Conservation (phyloP, 1,140 invertebrate species). For the Sarcophaga peregrina region DNA sequence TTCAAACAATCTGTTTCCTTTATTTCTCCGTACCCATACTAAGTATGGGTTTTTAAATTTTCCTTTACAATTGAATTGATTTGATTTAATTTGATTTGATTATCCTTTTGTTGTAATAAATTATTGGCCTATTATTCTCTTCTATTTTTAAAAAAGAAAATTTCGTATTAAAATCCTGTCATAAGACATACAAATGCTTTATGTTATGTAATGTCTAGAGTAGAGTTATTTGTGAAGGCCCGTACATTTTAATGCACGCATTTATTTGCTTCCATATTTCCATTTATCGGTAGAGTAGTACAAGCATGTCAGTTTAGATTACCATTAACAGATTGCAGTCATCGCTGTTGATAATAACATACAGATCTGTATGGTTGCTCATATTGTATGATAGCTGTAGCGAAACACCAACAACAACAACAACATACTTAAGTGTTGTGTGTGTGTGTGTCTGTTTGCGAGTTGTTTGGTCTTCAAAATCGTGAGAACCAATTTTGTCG, state of each 20-base stretch:
- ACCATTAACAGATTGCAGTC: constrained; percentile 30
- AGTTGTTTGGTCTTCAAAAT: constrained; percentile 63
- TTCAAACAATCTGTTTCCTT: not conserved
- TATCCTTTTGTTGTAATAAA: constrained; percentile 25
- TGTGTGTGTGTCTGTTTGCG: constrained; percentile 6
- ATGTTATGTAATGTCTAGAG: too few relatives aligned
- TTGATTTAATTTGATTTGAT: not conserved
- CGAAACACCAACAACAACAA: constrained; percentile 2
- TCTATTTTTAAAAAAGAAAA: not conserved
- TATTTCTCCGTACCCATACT: too few relatives aligned
- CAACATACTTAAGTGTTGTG: not conserved
- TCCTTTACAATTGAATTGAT: not conserved
- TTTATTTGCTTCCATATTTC: too few relatives aligned
- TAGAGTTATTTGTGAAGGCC: not conserved
- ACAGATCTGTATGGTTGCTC: constrained; percentile 8
- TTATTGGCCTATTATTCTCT: not conserved
- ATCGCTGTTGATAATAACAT: constrained; percentile 14
- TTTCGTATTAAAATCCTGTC: not conserved
- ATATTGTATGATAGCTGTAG: constrained; percentile 31
- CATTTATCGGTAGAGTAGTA: too few relatives aligned
- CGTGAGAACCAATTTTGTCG: constrained; percentile 66
- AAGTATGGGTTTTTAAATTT: too few relatives aligned
- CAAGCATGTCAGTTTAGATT: constrained; percentile 11
- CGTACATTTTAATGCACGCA: not conserved
- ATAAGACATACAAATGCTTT: constrained; percentile 18